Base-by-base conservation (phyloP, 2,113 vertebrate genomes). In the Neodon shergylaensis region DNA sequence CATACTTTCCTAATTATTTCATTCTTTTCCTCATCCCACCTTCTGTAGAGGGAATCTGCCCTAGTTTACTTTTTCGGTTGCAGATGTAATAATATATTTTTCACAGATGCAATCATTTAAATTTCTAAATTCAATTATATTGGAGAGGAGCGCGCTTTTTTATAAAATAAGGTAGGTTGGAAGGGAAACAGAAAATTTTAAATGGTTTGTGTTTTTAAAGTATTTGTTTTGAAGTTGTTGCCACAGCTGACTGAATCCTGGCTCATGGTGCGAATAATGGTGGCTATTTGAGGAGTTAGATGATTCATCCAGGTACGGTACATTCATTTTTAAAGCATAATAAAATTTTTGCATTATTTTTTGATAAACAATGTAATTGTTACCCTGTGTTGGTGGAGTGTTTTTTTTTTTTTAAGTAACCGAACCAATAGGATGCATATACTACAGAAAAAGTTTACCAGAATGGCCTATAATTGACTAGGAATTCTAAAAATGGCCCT, bases 141-240 rank as follows among this genome's bases (percentile, higher is more conserved):
- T 8, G 3, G 22, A 82, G 28, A 82, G 31, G n/a, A 78, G 16
- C 24, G 47, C 12, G 8, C 54, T 58, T 78, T 78, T 88, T 66
- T 39, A 19, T 12, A 74, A 65, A 78, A 65, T 61, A 74, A 44
- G 7, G 11, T 31, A 86, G 33, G 21, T 44, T 88, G 31, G 73
- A 72, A 39, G 31, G 91, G 63, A 87, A 94, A 82, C 14, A 78
- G 90, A 58, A 72, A 72, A 52, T 68, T 4, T 17, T 52, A 78
- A 78, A 90, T 83, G 73, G 52, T 82, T 89, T 81, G 49, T 90
- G 33, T 39, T 58, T 79, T 42, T 19, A 2, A 54, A 96, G 52
- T 82, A 78, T 95, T 90, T 94, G 61, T 84, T 78, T 74, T 66
- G 94, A 95, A 86, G 92, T 33, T 73, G n/a, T 94, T 65, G 6